Conservation (phyloP, 2,888 invertebrate genomes). For the Trilocha varians region DNA sequence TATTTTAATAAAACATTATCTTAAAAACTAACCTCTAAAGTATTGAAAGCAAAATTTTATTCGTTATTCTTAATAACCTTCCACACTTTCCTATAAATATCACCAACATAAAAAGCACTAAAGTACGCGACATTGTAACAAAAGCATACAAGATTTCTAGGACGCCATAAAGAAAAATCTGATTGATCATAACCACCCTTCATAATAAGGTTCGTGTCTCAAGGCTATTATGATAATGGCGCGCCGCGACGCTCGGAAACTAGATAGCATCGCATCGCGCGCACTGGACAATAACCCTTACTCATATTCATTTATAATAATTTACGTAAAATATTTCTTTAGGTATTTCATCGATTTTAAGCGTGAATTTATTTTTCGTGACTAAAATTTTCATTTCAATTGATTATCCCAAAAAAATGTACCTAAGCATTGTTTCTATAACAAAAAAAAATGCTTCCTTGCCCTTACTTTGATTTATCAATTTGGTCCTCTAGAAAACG, state of each 20-base stretch:
- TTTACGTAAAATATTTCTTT: constrained; percentile 38
- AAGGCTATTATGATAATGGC: constrained; percentile 61
- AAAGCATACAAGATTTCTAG: constrained; percentile 16
- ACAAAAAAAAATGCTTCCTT: no score
- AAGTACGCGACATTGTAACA: not conserved
- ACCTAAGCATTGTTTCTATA: no score
- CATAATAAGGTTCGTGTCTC: constrained; percentile 59
- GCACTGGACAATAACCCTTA: constrained; percentile 68
- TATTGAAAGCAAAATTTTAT: no score
- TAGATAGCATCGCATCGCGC: constrained; percentile 65
- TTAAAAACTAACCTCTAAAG: no score
- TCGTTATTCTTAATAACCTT: no score
- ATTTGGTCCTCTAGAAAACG: no score
- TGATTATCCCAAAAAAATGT: no score
- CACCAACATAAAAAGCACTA: not conserved
- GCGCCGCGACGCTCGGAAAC: constrained; percentile 61
- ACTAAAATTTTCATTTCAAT: no score
- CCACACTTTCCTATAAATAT: not conserved
- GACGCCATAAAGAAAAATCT: constrained; percentile 45
- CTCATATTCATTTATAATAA: constrained; percentile 56
- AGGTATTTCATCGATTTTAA: not conserved
- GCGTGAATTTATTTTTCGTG: no score
- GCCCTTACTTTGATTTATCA: no score
- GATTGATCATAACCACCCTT: constrained; percentile 50
- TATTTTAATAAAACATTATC: no score